Percentiles rank a stretch among this genome's conserved stretches.
Conservation (phyloP, 2,113 vertebrate genomes). For the Alethe castanea region DNA sequence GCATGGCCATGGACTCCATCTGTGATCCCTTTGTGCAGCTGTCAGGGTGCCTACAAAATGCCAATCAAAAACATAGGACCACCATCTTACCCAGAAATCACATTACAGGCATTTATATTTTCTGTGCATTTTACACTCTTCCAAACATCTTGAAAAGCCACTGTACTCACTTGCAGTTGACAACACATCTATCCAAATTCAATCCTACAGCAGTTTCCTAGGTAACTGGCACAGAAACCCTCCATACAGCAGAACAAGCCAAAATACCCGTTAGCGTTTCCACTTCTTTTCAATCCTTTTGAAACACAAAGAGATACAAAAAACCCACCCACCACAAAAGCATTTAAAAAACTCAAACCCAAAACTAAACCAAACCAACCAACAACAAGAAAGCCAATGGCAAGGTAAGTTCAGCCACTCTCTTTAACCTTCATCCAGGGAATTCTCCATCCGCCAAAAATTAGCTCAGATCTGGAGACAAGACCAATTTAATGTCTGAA, state of each 20-base stretch:
- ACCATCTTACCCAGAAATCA: background rate
- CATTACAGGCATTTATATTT: background rate
- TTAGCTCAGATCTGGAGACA: background rate
- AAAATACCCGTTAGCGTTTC: constrained; percentile 30
- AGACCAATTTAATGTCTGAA: background rate
- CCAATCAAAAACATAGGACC: background rate
- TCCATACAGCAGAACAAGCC: background rate
- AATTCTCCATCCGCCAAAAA: background rate
- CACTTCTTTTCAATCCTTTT: constrained; percentile 6
- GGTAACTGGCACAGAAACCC: constrained; percentile 59
- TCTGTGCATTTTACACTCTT: background rate
- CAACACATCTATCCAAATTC: constrained; percentile 49
- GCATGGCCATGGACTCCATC: background rate
- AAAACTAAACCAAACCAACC: background rate
- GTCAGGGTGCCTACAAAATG: background rate
- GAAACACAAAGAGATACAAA: background rate
- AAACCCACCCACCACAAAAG: background rate
- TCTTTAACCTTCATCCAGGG: background rate
- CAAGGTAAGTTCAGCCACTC: background rate
- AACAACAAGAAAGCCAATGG: background rate
- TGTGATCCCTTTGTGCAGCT: background rate
- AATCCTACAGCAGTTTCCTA: constrained; percentile 61
- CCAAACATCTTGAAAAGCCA: constrained; percentile 16
- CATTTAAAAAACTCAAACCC: background rate
- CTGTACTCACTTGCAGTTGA: constrained; percentile 46